Evolutionary conservation across 1,140 invertebrate species (phyloP), one percentile per base, ranked within the genome.

Genomic region (Lucilia cuprina): DNA sequence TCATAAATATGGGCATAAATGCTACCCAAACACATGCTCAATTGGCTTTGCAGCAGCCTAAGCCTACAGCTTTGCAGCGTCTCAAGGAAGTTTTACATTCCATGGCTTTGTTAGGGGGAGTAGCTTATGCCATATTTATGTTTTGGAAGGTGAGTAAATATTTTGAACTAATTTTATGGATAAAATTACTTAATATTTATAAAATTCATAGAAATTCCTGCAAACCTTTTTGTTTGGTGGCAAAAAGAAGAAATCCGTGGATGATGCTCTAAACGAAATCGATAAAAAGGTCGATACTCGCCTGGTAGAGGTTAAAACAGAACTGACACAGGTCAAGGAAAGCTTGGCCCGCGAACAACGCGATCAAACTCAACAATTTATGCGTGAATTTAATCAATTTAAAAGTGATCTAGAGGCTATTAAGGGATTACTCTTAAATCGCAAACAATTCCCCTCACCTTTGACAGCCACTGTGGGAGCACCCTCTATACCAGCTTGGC

Each of bases 401-500:
- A 95, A 96, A 88, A 93, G 94, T 75, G 95, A 96, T 89, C 92
- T 96, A 84, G 93, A 95, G 85, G 95, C 95, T 86, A 93, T 96
- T 50, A 96, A 96, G 91, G 95, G 95, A 82, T 93, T 96, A 85
- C 91, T 96, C 74, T 91, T 96, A 34, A 95, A 95, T 87, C 94
- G 95, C 86, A 96, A 95, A 90, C 95, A 96, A 91, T 96, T 96
- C 88, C 94, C 95, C 19, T 91, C 92, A 0, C 91, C 93, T 7
- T 85, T 89, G 19, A 85, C 86, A 5, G 92, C 94, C 3, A 93
- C 94, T 13, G 65, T 70, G n/a, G 49, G 88, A n/a, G 94, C 94
- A 7, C 93, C 94, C 12, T 95, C 95, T 2, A 96, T 96, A 85
- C 95, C 95, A 34, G 92, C 94, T 12, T 96, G 95, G 95, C 95